Percentiles rank a stretch among this genome's conserved stretches.
Conservation (phyloP, 2,888 invertebrate genomes). For the Lasioglossum vierecki region DNA sequence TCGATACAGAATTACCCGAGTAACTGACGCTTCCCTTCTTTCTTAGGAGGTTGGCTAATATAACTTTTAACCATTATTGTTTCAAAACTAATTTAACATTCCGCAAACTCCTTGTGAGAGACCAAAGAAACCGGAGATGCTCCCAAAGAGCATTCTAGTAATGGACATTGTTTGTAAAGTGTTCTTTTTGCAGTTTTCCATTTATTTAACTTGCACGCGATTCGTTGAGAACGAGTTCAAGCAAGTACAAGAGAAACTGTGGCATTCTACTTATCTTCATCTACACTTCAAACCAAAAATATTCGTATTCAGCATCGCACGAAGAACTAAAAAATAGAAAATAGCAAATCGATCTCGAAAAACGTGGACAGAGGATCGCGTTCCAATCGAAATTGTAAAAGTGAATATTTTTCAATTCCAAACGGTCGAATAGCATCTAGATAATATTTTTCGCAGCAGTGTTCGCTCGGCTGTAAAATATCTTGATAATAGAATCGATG, state of each 20-base stretch:
- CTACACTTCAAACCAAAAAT: not conserved
- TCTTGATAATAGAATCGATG: constrained; percentile 5
- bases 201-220: not conserved
- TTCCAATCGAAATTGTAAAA: not conserved
- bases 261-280: not conserved
- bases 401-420: not conserved
- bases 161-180: not conserved
- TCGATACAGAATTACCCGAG: not conserved
- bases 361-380: not conserved
- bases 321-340: not conserved
- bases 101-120: not conserved
- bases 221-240: not conserved
- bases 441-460: not conserved
- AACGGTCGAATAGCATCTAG: not conserved
- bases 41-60: not conserved
- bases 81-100: constrained; percentile 6
- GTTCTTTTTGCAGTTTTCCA: not conserved
- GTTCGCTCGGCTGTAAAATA: not conserved
- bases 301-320: not conserved
- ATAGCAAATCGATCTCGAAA: not conserved
- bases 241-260: not conserved
- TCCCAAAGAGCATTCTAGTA: not conserved
- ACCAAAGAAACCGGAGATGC: not conserved
- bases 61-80: not conserved
- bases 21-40: not conserved